Evolutionary conservation across 2,113 vertebrate species (phyloP), one percentile per base, ranked within the genome.

Genomic region (Pomatorhinus ruficollis): DNA sequence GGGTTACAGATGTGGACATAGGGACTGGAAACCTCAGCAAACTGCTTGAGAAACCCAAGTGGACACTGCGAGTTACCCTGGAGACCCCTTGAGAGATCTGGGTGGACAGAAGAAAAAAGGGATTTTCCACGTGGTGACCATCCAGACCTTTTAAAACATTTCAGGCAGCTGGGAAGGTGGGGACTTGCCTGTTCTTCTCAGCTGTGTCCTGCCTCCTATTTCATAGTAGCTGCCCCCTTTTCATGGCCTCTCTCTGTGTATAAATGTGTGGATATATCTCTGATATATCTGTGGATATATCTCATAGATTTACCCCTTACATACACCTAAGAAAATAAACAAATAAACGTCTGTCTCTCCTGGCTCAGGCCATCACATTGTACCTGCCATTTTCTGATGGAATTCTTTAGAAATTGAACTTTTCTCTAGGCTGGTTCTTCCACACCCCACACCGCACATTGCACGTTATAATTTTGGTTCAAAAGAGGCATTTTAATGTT

Each of bases 401-500:
- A 66, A 27, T 28, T 72, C 31, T 69, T 85, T 49, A 33, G 53
- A 57, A 76, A 35, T 0, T 0, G 0, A 27, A 15, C 2, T 2
- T 52, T 68, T 83, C 28, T 56, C 11, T 27, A 52, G 17, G 3
- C 5, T 60, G 7, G 1, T 30, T 72, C 49, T 47, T 49, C 23
- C 18, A 19, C 15, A 6, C 5, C 61, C n/a, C 22, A 33, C 11
- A 9, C 22, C 10, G 0, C 5, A 11, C 1, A 0, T 22, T 37
- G 18, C 10, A 5, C 0, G 0, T 6, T 57, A 24, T 52, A 24
- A 40, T 63, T 63, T 54, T 24, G 8, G 2, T 50, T 66, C 21
- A 8, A 47, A 68, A 54, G 19, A 44, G 4, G 18, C 11, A n/a
- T n/a, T n/a, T n/a, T n/a, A n/a, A n/a, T n/a, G n/a, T n/a, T n/a